Base-by-base conservation (phyloP, 2,888 invertebrate species). In the Cephus spinipes region DNA sequence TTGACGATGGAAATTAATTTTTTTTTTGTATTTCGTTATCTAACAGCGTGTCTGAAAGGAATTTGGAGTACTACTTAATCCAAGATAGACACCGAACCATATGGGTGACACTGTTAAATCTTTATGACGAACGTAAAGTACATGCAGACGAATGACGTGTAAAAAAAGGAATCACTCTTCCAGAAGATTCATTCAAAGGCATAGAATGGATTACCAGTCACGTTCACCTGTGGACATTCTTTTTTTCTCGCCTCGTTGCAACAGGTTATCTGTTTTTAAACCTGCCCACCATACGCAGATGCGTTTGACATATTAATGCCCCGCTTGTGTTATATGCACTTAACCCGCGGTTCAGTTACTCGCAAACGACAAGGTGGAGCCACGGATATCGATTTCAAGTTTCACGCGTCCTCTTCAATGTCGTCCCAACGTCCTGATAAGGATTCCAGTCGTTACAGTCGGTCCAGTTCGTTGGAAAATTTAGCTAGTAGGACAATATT, bases 341-440 rank as follows among this genome's bases (percentile, higher is more conserved):
- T 55, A 23, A 9, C 55, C 23, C 55, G 55, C 55, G 23, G 55
- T 55, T 55, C 55, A 55, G 55, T 55, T 55, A 55, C 55, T 55
- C 55, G 23, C 23, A 23, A 55, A 55, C 55, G 55, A 55, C 55
- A 55, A 55, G 55, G 55, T 55, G 55, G 55, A 55, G 55, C 55
- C 33, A 74, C 12, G 74, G 30, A 74, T 74, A 74, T 32, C 74
- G 74, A 34, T 32, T 32, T 33, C 30, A 74, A 35, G 33, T 30
- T 74, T 33, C 31, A 74, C 35, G 74, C 74, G 31, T n/a, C 35
- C 34, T 33, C 35, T 55, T 55, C 55, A 55, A 55, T 55, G 55
- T 55, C 55, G 55, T 55, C 23, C 23, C 55, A 23, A 55, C 55
- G 55, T 55, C 55, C 55, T 23, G 55, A 55, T 55, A 55, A 55